A percentile compares a stretch with the other conserved stretches of the same genome.
Evolutionary conservation across 2,797 vertebrate species (phyloP).

Genomic region (Galaxias olidus): DNA sequence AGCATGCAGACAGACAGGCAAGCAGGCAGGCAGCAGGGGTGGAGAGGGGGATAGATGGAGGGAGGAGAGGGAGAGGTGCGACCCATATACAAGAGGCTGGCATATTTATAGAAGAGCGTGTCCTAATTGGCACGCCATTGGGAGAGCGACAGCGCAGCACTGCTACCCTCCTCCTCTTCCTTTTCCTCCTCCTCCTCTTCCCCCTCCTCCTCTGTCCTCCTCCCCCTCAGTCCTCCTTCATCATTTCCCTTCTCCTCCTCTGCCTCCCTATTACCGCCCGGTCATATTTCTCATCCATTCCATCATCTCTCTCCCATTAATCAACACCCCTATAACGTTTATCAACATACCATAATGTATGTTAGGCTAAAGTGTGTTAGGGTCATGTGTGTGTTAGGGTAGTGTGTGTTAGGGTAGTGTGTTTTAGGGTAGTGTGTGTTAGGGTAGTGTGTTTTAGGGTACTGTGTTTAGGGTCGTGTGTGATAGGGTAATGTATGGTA

Average conservation of each 20-base stretch:
- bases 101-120: constrained; percentile 81
- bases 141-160: constrained; percentile 64
- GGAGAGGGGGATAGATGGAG: constrained; percentile 51
- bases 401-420: too few species aligned
- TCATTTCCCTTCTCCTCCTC: constrained; percentile 13
- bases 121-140: constrained; percentile 77
- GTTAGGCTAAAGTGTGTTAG: too few species aligned
- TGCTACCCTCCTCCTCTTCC: constrained; percentile 23
- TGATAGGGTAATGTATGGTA: too few species aligned
- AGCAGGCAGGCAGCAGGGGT: constrained; percentile 49
- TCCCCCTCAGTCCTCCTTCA: neutral
- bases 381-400: too few species aligned
- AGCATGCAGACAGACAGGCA: constrained; percentile 42
- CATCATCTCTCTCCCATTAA: neutral
- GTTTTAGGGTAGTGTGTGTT: too few species aligned
- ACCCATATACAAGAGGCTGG: constrained; percentile 58
- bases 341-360: too few species aligned
- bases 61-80: constrained; percentile 37
- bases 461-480: too few species aligned
- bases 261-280: neutral
- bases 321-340: neutral
- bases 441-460: too few species aligned
- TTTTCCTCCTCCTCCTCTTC: neutral
- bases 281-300: neutral
- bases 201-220: neutral